Conservation (phyloP, 2,888 invertebrate genomes). For the Caenorhabditis sinica region DNA sequence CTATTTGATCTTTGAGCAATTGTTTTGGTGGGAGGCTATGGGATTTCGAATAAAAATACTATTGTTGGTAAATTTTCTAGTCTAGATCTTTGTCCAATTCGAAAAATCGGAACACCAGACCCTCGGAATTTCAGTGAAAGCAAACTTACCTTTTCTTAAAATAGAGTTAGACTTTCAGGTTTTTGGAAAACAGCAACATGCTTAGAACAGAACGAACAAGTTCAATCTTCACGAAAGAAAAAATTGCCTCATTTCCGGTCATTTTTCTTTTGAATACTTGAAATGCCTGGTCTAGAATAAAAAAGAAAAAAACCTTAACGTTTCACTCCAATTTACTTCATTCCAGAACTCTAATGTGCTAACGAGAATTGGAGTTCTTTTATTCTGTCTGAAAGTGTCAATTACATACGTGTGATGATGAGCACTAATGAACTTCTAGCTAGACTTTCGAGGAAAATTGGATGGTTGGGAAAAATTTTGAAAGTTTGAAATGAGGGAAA, state of each 20-base stretch:
- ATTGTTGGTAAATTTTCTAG: constrained; percentile 10
- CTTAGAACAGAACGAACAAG: not conserved
- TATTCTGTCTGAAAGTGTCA: constrained; percentile 43
- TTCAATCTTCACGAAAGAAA: not conserved
- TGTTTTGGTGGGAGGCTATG: not conserved
- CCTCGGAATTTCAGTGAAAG: too few relatives aligned
- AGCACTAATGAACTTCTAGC: constrained; percentile 47
- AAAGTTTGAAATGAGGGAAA: not conserved
- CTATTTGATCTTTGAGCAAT: constrained; percentile 17
- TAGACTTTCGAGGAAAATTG: constrained; percentile 5
- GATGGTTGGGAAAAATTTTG: not conserved
- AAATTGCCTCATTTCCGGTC: constrained; percentile 17
- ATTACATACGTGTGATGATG: constrained; percentile 32
- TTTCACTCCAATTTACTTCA: constrained; percentile 10
- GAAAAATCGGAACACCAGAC: not conserved
- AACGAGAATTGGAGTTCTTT: constrained; percentile 22
- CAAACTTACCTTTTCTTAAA: not conserved
- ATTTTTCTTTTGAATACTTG: not conserved
- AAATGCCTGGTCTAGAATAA: not conserved
- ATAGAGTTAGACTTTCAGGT: not conserved
- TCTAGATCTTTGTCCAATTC: not conserved
- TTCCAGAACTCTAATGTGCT: constrained; percentile 22
- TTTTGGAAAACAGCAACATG: not conserved
- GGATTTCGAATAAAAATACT: not conserved
- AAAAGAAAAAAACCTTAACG: not conserved